Base-by-base conservation (phyloP, 1,140 invertebrate genomes). In the Trachymyrmex cornetzi region DNA sequence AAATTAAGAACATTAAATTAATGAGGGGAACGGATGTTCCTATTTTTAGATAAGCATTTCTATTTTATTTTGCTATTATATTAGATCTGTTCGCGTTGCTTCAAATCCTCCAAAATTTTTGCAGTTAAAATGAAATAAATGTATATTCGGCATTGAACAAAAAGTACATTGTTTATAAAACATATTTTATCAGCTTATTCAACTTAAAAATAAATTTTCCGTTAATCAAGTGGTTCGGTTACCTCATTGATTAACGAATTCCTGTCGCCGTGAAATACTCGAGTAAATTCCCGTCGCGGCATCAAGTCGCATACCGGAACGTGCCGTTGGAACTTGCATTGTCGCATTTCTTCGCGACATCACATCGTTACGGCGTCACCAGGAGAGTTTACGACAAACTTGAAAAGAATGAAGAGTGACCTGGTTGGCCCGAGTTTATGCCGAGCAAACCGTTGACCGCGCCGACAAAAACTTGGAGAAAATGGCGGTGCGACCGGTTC, bases 401-500 rank as follows among this genome's bases (percentile, higher is more conserved):
- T 63, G 66, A 89, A 11, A 59, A 63, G 38, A 67, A 89, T 34
- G 69, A 81, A 77, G 71, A 87, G 85, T 89, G 91, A 92, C 82
- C 88, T 74, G 86, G 89, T 88, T 90, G 87, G 86, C 77, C 85
- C 27, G 63, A 67, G 64, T 38, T 71, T 34, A 72, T 27, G 53
- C 85, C 74, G 81, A 61, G 38, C 77, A 79, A 86, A 89, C 91
- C 82, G 85, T 88, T 88, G 82, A 61, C 48, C 69, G 80, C 44
- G 63, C 67, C 82, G 77, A 82, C 63, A 91, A 93, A 92, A 91
- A 92, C 89, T 87, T 75, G 88, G 87, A 90, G 91, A 91, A 84
- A 92, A 89, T 87, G 81, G 81, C 77, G 55, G 84, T 77, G 72
- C 88, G 86, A 92, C 92, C 91, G 90, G 91, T 92, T 92, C 82